Conservation (phyloP, 2,888 invertebrate genomes). For the Eristalis tenax region DNA sequence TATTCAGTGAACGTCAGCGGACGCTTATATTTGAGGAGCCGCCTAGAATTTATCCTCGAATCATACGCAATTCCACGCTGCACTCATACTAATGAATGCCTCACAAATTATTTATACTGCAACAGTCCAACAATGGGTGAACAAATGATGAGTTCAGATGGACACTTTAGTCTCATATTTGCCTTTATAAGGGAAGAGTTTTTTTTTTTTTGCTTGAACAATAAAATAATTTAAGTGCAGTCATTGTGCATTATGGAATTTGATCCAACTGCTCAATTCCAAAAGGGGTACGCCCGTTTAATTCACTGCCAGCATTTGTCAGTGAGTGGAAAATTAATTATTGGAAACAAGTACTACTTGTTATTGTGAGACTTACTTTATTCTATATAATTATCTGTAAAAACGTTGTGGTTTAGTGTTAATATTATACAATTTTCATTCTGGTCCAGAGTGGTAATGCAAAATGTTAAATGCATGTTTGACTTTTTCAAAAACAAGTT, state of each 20-base stretch:
- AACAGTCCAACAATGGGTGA: neutral
- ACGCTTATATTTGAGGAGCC: neutral
- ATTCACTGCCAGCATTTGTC: neutral
- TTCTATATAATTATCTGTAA: no score
- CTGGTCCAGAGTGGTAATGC: neutral
- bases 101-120: neutral
- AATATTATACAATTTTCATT: no score
- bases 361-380: neutral
- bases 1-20: neutral
- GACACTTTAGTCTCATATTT: neutral
- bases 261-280: neutral
- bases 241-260: neutral
- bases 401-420: no score
- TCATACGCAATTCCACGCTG: neutral
- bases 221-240: neutral
- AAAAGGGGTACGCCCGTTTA: neutral
- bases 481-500: conserved; percentile 27
- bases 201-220: neutral
- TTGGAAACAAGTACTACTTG: neutral
- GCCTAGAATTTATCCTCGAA: neutral
- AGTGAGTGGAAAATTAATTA: neutral
- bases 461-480: neutral
- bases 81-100: neutral
- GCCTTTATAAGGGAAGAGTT: neutral
- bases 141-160: neutral